These are phyloP conservation scores for Lucinisca nassula DNA, from an alignment of 2,888 invertebrate species.

Conservation along the genomic window DNA sequence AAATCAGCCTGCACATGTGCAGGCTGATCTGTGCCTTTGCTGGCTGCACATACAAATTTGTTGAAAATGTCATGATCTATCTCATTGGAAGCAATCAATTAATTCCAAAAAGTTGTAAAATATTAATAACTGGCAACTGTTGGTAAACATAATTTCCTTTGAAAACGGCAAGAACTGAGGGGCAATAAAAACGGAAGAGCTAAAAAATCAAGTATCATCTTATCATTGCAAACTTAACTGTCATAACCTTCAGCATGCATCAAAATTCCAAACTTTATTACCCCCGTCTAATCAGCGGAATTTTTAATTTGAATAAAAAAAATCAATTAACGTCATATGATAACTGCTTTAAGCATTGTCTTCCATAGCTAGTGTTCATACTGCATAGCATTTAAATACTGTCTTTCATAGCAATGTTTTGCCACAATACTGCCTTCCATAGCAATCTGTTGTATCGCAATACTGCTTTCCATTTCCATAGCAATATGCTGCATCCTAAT, in stretches of 20 bases:
- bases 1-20: too few species aligned
- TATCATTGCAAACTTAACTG: neutral
- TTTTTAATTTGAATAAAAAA: too few species aligned
- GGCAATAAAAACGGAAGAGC: neutral
- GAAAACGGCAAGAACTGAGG: neutral
- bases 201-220: neutral
- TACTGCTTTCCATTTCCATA: too few species aligned
- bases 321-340: too few species aligned
- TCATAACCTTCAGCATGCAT: neutral
- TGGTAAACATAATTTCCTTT: neutral
- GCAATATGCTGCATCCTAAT: too few species aligned
- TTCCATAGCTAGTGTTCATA: too few species aligned
- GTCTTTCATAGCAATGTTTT: too few species aligned
- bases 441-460: too few species aligned
- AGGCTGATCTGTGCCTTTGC: too few species aligned
- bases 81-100: neutral
- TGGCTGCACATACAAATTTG: neutral
- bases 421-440: too few species aligned
- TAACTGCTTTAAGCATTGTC: too few species aligned
- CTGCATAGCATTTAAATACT: too few species aligned
- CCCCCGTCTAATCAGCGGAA: neutral
- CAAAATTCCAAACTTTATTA: neutral
- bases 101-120: neutral
- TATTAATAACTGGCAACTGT: conserved; percentile 5
- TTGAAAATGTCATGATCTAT: neutral